phyloP scores from a whole-genome alignment of 92 coral and sea anemone genomes.

The Hydrozoanthus gracilis region DNA sequence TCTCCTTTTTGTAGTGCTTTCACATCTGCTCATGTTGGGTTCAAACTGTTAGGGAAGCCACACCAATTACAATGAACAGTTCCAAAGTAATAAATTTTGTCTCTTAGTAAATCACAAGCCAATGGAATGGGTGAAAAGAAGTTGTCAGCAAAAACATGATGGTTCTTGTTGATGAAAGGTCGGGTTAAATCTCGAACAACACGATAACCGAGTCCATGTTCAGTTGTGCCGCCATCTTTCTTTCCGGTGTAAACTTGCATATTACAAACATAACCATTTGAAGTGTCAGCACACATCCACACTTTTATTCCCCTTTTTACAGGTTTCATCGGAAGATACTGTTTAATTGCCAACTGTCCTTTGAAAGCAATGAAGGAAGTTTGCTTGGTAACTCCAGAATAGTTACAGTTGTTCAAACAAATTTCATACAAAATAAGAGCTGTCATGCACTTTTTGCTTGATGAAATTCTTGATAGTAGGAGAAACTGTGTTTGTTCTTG shows the following conservation, averaged over 20 bases:
- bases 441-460: too few relatives aligned
- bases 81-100: conserved; percentile 64
- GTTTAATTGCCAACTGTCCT: conserved; percentile 31
- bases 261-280: conserved; percentile 4
- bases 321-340: conserved; percentile 32
- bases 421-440: too few relatives aligned
- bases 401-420: too few relatives aligned
- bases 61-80: conserved; percentile 54
- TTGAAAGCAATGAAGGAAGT: conserved; percentile 22
- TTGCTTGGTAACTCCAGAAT: too few relatives aligned
- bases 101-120: conserved; percentile 53
- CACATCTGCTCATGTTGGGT: conserved; percentile 18
- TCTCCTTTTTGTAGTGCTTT: conserved; percentile 45
- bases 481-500: too few relatives aligned
- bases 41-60: conserved; percentile 52
- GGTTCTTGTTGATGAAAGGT: conserved; percentile 37
- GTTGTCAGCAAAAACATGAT: conserved; percentile 54
- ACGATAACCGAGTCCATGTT: conserved; percentile 51
- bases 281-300: conserved; percentile 34
- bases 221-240: conserved; percentile 39
- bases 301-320: conserved; percentile 43
- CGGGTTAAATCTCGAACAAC: conserved; percentile 40
- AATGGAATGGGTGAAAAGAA: conserved; percentile 58
- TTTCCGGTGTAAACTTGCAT: conserved; percentile 21
- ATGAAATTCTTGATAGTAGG: too few relatives aligned